Conservation (phyloP, 2,888 invertebrate genomes). For the Hemaris fuciformis region DNA sequence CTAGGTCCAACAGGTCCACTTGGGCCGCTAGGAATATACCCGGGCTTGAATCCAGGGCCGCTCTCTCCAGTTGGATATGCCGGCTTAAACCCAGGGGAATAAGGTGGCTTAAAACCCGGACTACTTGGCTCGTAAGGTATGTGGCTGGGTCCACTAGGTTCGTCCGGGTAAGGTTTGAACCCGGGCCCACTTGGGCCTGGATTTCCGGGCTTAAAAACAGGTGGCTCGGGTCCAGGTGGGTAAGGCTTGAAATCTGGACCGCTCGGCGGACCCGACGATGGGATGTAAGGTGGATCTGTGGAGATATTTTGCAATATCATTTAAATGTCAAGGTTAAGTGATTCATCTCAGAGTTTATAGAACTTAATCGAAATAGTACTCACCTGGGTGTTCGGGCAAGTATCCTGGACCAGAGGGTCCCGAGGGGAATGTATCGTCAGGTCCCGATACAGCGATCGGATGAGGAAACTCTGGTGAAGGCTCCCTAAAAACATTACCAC, state of each 20-base stretch:
- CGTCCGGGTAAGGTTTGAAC: constrained; percentile 36
- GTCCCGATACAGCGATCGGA: constrained; percentile 38
- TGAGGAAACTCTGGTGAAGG: constrained; percentile 57
- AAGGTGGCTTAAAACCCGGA: constrained; percentile 25
- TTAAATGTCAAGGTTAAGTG: background rate
- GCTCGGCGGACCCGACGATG: constrained; percentile 42
- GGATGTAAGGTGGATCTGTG: constrained; percentile 46
- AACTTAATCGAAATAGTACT: background rate
- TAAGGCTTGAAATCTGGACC: constrained; percentile 37
- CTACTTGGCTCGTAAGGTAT: constrained; percentile 27
- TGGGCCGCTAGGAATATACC: constrained; percentile 20
- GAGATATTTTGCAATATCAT: constrained; percentile 1
- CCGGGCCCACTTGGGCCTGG: constrained; percentile 34
- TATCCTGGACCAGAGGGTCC: constrained; percentile 41
- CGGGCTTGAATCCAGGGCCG: constrained; percentile 21
- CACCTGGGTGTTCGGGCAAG: constrained; percentile 46
- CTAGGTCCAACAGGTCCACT: background rate
- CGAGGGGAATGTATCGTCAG: constrained; percentile 33
- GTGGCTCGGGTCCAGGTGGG: constrained; percentile 19
- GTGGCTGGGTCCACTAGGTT: constrained; percentile 24
- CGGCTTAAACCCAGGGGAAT: constrained; percentile 20
- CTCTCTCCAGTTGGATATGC: constrained; percentile 18
- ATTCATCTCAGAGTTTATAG: background rate
- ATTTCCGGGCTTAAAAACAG: constrained; percentile 21
- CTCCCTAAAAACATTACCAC: constrained; percentile 51